phyloP scores from a whole-genome alignment of 2,113 vertebrate genomes.

The Phalacrocorax carbo region DNA sequence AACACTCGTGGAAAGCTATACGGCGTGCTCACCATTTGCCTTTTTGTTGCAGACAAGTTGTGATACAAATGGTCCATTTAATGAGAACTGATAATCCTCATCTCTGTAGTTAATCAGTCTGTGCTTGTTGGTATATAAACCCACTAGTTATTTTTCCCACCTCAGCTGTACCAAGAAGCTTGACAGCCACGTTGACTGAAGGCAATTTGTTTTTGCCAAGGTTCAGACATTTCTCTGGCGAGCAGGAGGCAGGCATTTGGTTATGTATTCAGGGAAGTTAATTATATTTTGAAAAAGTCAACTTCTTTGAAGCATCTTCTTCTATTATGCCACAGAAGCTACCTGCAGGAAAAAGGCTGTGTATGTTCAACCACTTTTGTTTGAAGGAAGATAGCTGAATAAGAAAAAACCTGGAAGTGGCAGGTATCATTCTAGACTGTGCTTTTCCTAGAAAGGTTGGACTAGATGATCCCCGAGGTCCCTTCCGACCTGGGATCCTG shows the following conservation, averaged over 20 bases:
- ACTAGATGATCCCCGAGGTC: too few species aligned
- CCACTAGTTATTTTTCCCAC: neutral
- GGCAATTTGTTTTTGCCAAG: neutral
- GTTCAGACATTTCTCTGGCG: neutral
- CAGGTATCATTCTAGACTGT: neutral
- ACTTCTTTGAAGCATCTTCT: neutral
- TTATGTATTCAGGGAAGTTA: neutral
- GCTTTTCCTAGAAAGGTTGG: too few species aligned
- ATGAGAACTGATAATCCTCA: neutral
- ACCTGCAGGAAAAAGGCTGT: neutral
- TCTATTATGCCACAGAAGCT: neutral
- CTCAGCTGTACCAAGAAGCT: neutral
- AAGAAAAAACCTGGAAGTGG: neutral
- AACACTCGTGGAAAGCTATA: neutral
- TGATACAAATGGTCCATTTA: neutral
- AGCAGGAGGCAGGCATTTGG: neutral
- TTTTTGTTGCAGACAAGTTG: neutral
- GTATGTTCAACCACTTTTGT: neutral
- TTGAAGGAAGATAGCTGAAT: neutral
- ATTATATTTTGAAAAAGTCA: neutral
- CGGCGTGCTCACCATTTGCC: rapidly evolving
- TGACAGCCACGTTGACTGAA: neutral
- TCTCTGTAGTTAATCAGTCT: neutral
- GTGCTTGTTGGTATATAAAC: neutral
- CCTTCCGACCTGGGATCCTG: too few species aligned